Percentiles rank a stretch among this genome's conserved stretches.
Conservation (phyloP, 2,797 vertebrate species). For the Amblyopsis hoosieri region DNA sequence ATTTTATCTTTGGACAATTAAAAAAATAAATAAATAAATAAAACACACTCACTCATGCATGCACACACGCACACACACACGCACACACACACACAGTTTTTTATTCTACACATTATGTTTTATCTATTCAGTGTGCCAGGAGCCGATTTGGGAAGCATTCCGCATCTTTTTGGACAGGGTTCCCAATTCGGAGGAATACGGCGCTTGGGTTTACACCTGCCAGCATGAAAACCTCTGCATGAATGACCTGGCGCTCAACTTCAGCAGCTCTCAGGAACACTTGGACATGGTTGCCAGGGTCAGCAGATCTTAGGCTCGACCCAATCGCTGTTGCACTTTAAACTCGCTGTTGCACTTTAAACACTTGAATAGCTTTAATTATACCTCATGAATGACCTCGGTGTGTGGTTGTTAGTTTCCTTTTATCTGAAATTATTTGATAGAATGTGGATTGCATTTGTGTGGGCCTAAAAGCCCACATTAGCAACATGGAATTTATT, state of each 20-base stretch:
- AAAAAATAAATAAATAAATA: background rate
- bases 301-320: slow-evolving; percentile 43
- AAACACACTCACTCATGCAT: no score
- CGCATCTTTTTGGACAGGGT: slow-evolving; percentile 92
- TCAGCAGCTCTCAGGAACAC: slow-evolving; percentile 92
- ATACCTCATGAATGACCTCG: background rate
- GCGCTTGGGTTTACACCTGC: slow-evolving; percentile 88
- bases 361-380: background rate
- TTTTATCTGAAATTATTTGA: background rate
- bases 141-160: slow-evolving; percentile 95
- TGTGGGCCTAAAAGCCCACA: no score
- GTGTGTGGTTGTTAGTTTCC: background rate
- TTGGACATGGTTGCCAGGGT: slow-evolving; percentile 87
- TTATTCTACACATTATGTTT: background rate
- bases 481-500: no score
- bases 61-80: no score
- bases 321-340: background rate
- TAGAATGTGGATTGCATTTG: no score
- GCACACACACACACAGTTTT: no score
- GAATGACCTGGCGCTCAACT: slow-evolving; percentile 90
- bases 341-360: background rate
- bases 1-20: background rate
- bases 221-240: slow-evolving; percentile 90
- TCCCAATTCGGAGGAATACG: slow-evolving; percentile 89
- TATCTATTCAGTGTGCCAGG: slow-evolving; percentile 88